Conservation (phyloP, 2,113 vertebrate genomes). For the Puntigrus tetrazona region DNA sequence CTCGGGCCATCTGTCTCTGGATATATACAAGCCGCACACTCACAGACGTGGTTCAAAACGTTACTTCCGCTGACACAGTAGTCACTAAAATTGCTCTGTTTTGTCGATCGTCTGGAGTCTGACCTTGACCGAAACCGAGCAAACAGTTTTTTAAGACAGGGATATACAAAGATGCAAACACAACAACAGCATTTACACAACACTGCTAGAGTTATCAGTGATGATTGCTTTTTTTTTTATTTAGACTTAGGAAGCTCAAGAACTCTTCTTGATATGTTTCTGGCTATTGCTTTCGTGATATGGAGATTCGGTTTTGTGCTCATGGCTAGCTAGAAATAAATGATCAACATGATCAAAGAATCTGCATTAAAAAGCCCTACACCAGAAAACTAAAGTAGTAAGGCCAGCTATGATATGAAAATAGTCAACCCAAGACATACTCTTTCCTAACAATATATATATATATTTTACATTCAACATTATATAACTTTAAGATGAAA, state of each 20-base stretch:
- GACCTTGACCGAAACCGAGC: background rate
- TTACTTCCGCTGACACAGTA: conserved; percentile 7
- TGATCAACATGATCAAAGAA: conserved; percentile 59
- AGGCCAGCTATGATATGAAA: conserved; percentile 47
- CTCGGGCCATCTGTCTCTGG: background rate
- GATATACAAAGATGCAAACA: conserved; percentile 31
- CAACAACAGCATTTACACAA: conserved; percentile 35
- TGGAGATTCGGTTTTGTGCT: conserved; percentile 33
- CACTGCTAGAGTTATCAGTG: conserved; percentile 24
- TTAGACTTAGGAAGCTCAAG: conserved; percentile 42
- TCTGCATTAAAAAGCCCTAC: conserved; percentile 38
- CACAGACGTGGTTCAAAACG: conserved; percentile 10
- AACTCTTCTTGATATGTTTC: conserved; percentile 40
- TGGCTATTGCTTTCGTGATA: conserved; percentile 48
- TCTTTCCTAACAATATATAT: conserved; percentile 24
- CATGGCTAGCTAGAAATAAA: conserved; percentile 36
- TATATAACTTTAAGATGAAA: conserved; percentile 37
- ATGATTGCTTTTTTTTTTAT: conserved; percentile 33
- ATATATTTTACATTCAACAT: conserved; percentile 31
- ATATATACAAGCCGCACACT: background rate
- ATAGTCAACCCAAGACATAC: conserved; percentile 35
- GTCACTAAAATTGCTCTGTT: background rate
- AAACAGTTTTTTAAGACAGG: conserved; percentile 9
- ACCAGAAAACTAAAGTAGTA: conserved; percentile 33
- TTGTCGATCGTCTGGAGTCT: background rate